phyloP scores from a whole-genome alignment of 2,797 vertebrate genomes.

The Acanthurus tractus region DNA sequence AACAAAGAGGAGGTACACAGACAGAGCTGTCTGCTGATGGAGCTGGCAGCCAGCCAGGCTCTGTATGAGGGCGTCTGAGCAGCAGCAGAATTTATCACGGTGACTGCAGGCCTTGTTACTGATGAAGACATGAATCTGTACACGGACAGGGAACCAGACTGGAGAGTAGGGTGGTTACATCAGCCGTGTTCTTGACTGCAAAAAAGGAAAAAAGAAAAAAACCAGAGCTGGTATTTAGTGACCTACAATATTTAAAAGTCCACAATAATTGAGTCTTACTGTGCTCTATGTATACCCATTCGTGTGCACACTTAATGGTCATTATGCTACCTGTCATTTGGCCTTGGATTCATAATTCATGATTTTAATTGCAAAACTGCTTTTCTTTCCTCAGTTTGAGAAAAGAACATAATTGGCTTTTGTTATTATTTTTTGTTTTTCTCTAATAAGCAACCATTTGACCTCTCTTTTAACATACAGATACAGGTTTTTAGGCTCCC shows the following conservation, averaged over 20 bases:
- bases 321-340: not conserved
- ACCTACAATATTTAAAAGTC: slow-evolving; percentile 3
- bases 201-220: not conserved
- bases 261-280: slow-evolving; percentile 15
- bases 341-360: slow-evolving; percentile 1
- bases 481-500: slow-evolving; percentile 4
- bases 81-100: slow-evolving; percentile 63
- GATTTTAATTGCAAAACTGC: not conserved
- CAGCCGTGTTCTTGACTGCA: slow-evolving; percentile 8
- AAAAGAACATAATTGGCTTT: not conserved
- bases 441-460: not conserved
- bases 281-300: not conserved
- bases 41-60: slow-evolving; percentile 57
- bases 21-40: slow-evolving; percentile 64
- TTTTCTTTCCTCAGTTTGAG: not conserved
- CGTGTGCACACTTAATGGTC: not conserved
- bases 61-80: slow-evolving; percentile 54
- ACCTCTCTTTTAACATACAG: not conserved
- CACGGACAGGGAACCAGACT: slow-evolving; percentile 9
- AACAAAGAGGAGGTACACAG: slow-evolving; percentile 20
- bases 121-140: slow-evolving; percentile 66
- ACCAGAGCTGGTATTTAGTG: slow-evolving; percentile 2
- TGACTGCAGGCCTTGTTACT: slow-evolving; percentile 61
- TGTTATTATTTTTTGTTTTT: not conserved
- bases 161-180: slow-evolving; percentile 20